Conservation (phyloP, 2,113 vertebrate genomes). For the Bos javanicus region DNA sequence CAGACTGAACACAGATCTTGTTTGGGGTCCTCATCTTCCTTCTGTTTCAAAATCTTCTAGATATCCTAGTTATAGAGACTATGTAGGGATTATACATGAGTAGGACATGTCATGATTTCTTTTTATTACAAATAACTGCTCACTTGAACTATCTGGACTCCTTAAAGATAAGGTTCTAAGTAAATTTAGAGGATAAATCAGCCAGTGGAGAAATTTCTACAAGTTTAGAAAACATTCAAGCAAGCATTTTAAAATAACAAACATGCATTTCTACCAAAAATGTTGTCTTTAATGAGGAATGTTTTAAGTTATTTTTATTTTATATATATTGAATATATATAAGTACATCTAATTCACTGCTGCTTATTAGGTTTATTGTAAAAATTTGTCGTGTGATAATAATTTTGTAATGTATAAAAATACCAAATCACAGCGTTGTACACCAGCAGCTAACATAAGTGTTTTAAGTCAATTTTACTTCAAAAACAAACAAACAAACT, state of each 20-base stretch:
- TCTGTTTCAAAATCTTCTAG: neutral
- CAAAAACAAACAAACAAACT: neutral
- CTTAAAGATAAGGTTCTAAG: neutral
- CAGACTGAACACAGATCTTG: neutral
- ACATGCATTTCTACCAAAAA: neutral
- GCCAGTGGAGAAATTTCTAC: neutral
- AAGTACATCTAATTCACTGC: neutral
- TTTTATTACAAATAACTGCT: constrained; percentile 10
- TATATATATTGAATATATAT: neutral
- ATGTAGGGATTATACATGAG: neutral
- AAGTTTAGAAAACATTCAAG: constrained; percentile 32
- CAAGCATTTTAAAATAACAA: neutral
- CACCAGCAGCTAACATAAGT: neutral
- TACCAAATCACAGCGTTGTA: neutral
- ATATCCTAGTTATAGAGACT: neutral
- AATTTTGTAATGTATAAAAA: neutral
- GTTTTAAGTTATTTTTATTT: constrained; percentile 2
- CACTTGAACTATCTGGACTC: neutral
- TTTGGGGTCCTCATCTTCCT: neutral
- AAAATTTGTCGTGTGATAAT: constrained; percentile 12
- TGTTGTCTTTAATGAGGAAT: neutral
- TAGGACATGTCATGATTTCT: neutral
- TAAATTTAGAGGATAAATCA: constrained; percentile 8
- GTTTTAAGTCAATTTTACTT: neutral
- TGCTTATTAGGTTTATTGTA: constrained; percentile 25